Evolutionary conservation across 2,113 vertebrate genomes (phyloP).

Genomic region (Indri indri): DNA sequence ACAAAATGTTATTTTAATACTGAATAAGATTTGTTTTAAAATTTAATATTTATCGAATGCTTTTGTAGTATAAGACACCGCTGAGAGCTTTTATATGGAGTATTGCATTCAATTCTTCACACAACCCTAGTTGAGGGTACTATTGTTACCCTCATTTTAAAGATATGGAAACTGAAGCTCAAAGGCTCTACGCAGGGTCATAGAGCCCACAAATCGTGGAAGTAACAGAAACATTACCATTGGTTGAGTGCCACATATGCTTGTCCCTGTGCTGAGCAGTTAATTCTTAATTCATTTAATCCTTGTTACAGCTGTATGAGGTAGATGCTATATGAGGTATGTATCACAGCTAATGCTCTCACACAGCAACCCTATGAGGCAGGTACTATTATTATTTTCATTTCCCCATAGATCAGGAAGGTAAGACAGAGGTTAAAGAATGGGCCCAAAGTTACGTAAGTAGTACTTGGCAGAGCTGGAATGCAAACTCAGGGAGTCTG

Average conservation of each 20-base stretch:
- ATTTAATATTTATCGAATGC: constrained; percentile 9
- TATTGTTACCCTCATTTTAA: constrained; percentile 19
- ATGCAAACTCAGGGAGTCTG: background rate
- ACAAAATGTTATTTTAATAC: constrained; percentile 12
- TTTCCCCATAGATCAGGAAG: background rate
- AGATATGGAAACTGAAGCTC: background rate
- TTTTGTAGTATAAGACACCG: background rate
- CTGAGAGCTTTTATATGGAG: background rate
- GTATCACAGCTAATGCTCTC: background rate
- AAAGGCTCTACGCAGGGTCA: background rate
- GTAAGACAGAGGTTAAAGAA: background rate
- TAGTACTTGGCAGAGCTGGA: background rate
- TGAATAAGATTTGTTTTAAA: constrained; percentile 14
- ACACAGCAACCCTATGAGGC: background rate
- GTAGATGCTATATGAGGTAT: background rate
- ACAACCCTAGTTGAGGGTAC: background rate
- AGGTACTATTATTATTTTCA: background rate
- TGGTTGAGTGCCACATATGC: background rate
- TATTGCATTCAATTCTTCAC: background rate
- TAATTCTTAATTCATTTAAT: constrained; percentile 20
- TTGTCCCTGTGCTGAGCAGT: background rate
- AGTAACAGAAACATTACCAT: background rate
- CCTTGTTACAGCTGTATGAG: background rate
- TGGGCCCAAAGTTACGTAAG: background rate
- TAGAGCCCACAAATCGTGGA: background rate